A percentile compares a stretch with the other conserved stretches of the same genome.
Evolutionary conservation across 2,888 invertebrate genomes (phyloP).

Genomic region (Ochropleura leucogaster): DNA sequence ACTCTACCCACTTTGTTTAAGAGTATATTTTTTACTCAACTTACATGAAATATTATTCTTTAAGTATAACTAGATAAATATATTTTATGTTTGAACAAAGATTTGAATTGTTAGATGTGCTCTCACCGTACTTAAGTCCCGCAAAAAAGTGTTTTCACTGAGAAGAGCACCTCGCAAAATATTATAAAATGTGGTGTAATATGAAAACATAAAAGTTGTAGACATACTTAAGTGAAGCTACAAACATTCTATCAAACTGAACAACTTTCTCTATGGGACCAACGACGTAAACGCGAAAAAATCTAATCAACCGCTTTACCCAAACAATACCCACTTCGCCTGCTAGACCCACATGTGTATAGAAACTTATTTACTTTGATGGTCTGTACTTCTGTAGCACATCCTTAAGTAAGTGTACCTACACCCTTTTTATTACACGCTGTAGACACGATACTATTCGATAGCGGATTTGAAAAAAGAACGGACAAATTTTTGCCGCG

Average conservation of each 20-base stretch:
- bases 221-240: neutral
- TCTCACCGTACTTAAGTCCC: neutral
- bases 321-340: neutral
- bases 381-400: neutral
- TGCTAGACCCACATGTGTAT: neutral
- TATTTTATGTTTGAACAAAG: neutral
- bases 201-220: neutral
- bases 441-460: neutral
- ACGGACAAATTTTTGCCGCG: neutral
- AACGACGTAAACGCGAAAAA: neutral
- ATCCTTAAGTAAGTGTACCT: neutral
- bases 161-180: neutral
- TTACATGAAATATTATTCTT: constrained; percentile 26
- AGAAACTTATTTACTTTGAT: neutral
- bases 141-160: neutral
- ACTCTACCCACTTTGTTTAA: constrained; percentile 17
- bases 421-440: neutral
- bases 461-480: neutral
- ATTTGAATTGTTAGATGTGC: constrained; percentile 10
- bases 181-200: neutral
- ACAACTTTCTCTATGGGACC: neutral
- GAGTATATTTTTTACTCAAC: constrained; percentile 5
- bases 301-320: neutral
- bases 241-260: neutral
- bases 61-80: constrained; percentile 9